Percentiles rank a stretch among this genome's conserved stretches.
These are phyloP conservation scores for Mechanitis messenoides DNA, from an alignment of 2,888 invertebrate species.

Conservation along the genomic window DNA sequence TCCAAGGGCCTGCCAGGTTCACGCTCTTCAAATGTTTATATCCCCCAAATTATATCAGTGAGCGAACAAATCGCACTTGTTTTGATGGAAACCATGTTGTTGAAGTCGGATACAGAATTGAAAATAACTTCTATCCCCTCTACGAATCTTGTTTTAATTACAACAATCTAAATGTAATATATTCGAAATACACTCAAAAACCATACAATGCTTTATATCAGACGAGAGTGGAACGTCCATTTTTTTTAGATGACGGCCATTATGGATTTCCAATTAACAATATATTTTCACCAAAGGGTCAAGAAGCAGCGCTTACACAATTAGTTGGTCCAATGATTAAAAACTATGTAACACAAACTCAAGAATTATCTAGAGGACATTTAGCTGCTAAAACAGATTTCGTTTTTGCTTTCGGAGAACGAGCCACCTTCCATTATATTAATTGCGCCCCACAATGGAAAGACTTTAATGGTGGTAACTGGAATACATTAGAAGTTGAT, in stretches of 20 bases:
- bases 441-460: constrained; percentile 84
- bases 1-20: constrained; percentile 46
- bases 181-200: constrained; percentile 62
- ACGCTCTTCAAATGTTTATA: constrained; percentile 43
- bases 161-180: constrained; percentile 42
- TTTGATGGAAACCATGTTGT: constrained; percentile 46
- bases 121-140: constrained; percentile 48
- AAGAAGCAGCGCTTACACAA: constrained; percentile 45
- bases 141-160: constrained; percentile 66
- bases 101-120: constrained; percentile 60
- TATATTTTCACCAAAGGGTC: constrained; percentile 53
- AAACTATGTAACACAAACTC: constrained; percentile 56
- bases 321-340: constrained; percentile 46
- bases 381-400: constrained; percentile 81
- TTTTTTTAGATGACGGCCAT: constrained; percentile 48
- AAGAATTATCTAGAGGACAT: constrained; percentile 78
- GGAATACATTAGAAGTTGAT: constrained; percentile 73
- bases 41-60: constrained; percentile 48
- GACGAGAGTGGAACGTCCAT: constrained; percentile 55
- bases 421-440: constrained; percentile 79
- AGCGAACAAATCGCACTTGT: constrained; percentile 50
- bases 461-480: constrained; percentile 77
- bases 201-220: constrained; percentile 62
- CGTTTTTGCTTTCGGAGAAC: constrained; percentile 76
- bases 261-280: constrained; percentile 50